phyloP scores from a whole-genome alignment of 2,888 invertebrate species.

The Acanthacorydalis orientalis region DNA sequence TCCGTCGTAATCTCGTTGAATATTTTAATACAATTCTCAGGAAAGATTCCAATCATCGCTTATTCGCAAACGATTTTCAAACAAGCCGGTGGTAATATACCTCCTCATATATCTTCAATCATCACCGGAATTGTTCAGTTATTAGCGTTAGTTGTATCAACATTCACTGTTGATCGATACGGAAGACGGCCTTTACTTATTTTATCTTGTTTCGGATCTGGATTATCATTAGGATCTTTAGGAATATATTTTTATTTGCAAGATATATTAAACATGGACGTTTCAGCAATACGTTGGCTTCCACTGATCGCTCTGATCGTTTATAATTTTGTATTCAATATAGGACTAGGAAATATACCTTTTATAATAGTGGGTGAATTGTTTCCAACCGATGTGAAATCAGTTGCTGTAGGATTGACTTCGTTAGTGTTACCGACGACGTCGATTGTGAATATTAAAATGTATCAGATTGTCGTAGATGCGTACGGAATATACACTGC shows the following conservation, averaged over 20 bases:
- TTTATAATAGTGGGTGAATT: conserved; percentile 46
- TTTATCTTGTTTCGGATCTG: conserved; percentile 34
- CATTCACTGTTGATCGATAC: conserved; percentile 33
- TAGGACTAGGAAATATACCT: conserved; percentile 41
- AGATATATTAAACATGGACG: conserved; percentile 18
- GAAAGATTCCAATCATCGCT: conserved; percentile 21
- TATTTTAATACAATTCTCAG: conserved; percentile 28
- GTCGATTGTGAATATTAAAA: conserved; percentile 39
- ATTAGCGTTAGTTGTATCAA: conserved; percentile 11
- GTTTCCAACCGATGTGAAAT: conserved; percentile 45
- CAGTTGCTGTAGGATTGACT: conserved; percentile 37
- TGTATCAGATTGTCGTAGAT: conserved; percentile 38
- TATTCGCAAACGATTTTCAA: conserved; percentile 28
- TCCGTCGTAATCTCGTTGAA: conserved; percentile 20
- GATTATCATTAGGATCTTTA: conserved; percentile 30
- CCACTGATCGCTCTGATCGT: conserved; percentile 36
- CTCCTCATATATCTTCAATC: conserved; percentile 1
- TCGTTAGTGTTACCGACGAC: conserved; percentile 37
- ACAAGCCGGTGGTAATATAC: conserved; percentile 6
- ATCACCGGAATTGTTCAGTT: conserved; percentile 4
- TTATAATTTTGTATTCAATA: conserved; percentile 39
- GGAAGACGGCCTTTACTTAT: conserved; percentile 37
- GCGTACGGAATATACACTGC: conserved; percentile 36
- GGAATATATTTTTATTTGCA: conserved; percentile 33
- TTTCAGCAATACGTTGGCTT: conserved; percentile 29